Evolutionary conservation across 2,797 vertebrate genomes (phyloP).

Genomic region (Tachyglossus aculeatus): DNA sequence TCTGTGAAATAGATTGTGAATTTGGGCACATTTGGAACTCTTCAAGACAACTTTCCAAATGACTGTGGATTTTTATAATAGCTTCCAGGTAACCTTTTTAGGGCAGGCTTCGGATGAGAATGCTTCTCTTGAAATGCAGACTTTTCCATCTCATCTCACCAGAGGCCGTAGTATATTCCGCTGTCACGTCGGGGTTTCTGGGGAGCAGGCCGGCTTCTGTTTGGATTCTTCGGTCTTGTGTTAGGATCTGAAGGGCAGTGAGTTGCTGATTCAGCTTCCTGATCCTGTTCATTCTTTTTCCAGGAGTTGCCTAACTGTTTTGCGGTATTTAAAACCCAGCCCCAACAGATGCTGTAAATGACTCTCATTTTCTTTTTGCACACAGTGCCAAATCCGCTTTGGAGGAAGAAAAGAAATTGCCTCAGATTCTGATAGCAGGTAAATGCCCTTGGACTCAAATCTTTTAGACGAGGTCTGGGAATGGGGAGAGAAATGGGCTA

Average conservation of each 20-base stretch:
- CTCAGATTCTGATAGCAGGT: conserved; percentile 98
- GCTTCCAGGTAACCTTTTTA: neutral
- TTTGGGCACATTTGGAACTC: too few relatives aligned
- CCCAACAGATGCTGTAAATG: neutral
- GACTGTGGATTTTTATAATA: too few relatives aligned
- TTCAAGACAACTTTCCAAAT: too few relatives aligned
- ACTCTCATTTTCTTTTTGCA: conserved; percentile 31
- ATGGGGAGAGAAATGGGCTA: neutral
- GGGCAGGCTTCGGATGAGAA: neutral
- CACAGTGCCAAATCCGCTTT: conserved; percentile 98
- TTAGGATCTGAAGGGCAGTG: neutral
- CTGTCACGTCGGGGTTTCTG: too few relatives aligned
- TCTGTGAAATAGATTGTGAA: too few relatives aligned
- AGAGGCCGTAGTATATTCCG: too few relatives aligned
- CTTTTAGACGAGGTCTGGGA: neutral
- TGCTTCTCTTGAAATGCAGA: too few relatives aligned
- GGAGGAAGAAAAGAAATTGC: conserved; percentile 98
- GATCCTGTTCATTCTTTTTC: neutral
- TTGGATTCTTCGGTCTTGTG: neutral
- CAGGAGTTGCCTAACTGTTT: neutral
- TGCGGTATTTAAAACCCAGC: neutral
- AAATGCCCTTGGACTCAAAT: conserved; percentile 16
- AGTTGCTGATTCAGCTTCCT: accelerated
- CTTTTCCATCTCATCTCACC: too few relatives aligned
- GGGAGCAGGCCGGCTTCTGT: neutral